Evolutionary conservation across 92 coral and sea anemone species (phyloP).

Genomic region (Paragorgia papillata): DNA sequence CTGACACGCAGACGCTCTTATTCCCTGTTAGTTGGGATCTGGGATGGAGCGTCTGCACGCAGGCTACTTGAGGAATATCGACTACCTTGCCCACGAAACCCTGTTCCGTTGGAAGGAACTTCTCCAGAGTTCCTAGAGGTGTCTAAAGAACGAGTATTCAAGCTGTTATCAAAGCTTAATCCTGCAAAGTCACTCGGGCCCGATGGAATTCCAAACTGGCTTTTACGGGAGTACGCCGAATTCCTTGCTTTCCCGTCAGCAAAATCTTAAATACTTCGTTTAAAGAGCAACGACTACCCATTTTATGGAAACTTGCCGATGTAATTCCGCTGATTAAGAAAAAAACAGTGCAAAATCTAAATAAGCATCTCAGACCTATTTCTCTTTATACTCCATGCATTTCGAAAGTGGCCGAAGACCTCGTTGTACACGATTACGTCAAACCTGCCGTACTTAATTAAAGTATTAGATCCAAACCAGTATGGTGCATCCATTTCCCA

Average conservation of each 20-base stretch:
- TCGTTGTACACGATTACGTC: not conserved
- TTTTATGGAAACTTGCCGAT: not conserved
- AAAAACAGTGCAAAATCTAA: not conserved
- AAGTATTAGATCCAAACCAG: slow-evolving; percentile 2
- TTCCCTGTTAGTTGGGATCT: no score
- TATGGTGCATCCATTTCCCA: not conserved
- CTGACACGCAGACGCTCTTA: no score
- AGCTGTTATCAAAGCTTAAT: slow-evolving; percentile 1
- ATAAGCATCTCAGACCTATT: not conserved
- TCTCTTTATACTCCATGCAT: not conserved
- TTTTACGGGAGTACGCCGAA: slow-evolving; percentile 2
- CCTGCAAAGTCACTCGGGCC: slow-evolving; percentile 43
- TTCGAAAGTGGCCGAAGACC: not conserved
- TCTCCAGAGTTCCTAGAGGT: slow-evolving; percentile 16
- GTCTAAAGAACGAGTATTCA: slow-evolving; percentile 1
- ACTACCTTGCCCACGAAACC: slow-evolving; percentile 12
- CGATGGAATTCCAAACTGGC: slow-evolving; percentile 38
- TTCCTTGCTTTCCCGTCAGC: not conserved
- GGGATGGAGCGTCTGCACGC: no score
- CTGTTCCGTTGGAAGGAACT: not conserved
- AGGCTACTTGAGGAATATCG: slow-evolving; percentile 42
- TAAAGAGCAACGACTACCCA: not conserved
- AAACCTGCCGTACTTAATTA: not conserved
- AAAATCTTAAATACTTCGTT: not conserved
- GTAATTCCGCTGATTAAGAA: not conserved